Base-by-base conservation (phyloP, 2,113 vertebrate species). In the Cygnus buccinator region DNA sequence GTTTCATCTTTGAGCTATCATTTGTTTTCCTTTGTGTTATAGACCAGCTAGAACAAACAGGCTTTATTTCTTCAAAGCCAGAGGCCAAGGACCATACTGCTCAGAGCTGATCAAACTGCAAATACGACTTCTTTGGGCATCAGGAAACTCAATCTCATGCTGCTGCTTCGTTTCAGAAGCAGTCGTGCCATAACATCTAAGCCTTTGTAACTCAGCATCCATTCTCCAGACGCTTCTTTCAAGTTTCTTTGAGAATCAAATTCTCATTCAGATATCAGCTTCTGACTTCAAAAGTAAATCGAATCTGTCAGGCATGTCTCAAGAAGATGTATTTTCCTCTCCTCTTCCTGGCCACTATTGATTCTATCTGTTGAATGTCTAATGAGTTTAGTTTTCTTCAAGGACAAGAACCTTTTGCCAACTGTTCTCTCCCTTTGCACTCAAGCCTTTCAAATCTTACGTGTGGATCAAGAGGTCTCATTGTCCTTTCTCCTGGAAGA, bases 1-100 rank as follows among this genome's bases (percentile, higher is more conserved):
- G 82, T 96, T 94, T 96, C 72, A 83, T 95, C 94, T 90, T 86
- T 68, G 90, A 95, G 84, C 81, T 82, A 77, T 93, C 52, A 37
- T 94, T 91, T 95, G 94, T 91, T 96, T 95, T 91, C 35, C 81
- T 93, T 87, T 4, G 2, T 89, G 59, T 90, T 83, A 80, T 3
- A 91, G 78, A 90, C 63, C 87, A 93, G 82, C 58, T 94, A 95
- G 82, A 88, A 91, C 55, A 96, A 95, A 87, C 77, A 93, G 86
- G 58, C 85, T 95, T 95, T 91, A 95, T 94, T 93, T 94, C 89
- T 94, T 95, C 81, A 96, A 95, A 96, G 94, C 58, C 87, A 82
- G 89, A 94, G 93, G 81, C 89, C 81, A 68, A 84, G 81, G 74
- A 91, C 95, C 44, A 2, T 20, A 74, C 48, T 58, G 39, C 84